Conservation (phyloP, 1,140 invertebrate species). For the Drosophila leontia region DNA sequence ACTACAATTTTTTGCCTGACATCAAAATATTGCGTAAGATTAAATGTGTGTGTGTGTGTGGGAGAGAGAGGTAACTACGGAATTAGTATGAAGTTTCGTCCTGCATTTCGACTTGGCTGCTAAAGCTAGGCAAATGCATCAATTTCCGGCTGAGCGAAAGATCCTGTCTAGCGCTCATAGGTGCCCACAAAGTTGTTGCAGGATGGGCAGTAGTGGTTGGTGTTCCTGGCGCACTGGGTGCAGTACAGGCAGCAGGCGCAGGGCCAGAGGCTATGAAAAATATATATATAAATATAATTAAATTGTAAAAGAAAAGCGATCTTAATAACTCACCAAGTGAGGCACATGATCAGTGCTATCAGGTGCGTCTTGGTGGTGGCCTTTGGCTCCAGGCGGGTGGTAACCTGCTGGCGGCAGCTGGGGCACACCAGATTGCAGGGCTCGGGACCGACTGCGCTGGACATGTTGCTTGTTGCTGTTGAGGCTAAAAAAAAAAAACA, state of each 20-base stretch:
- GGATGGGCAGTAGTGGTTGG: constrained; percentile 89
- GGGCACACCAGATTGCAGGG: constrained; percentile 86
- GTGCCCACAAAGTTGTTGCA: constrained; percentile 88
- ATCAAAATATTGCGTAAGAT: constrained; percentile 41
- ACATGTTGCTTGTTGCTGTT: constrained; percentile 40
- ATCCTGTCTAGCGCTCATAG: constrained; percentile 73
- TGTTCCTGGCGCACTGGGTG: constrained; percentile 87
- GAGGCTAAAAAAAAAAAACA: neutral
- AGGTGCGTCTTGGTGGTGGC: constrained; percentile 87
- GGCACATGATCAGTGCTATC: constrained; percentile 87
- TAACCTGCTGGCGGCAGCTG: constrained; percentile 86
- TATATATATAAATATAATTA: neutral
- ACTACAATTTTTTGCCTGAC: constrained; percentile 27
- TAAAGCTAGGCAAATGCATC: constrained; percentile 8
- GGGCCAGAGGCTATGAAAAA: constrained; percentile 84
- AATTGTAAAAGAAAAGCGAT: neutral
- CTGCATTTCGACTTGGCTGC: constrained; percentile 18
- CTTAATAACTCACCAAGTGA: constrained; percentile 85
- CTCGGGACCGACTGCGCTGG: constrained; percentile 84
- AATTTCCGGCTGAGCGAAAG: too few relatives aligned
- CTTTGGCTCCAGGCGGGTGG: constrained; percentile 85
- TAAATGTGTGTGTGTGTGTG: neutral
- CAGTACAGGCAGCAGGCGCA: constrained; percentile 89
- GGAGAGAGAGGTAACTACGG: constrained; percentile 3
- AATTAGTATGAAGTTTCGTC: neutral